Evolutionary conservation across 2,888 invertebrate species (phyloP).

Genomic region (Phaedon cochleariae): DNA sequence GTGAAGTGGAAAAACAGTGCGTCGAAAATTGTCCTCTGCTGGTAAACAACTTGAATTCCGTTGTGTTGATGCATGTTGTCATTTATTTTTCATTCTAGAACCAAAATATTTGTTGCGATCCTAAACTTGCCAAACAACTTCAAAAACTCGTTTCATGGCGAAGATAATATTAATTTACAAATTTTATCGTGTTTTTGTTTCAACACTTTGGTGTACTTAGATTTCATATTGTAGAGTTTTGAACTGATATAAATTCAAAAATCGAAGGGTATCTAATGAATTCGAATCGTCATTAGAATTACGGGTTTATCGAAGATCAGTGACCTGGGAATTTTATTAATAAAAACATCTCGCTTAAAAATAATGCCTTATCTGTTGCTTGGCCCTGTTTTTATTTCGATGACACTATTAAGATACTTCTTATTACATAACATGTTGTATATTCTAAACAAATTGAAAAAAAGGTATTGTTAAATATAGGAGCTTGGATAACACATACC

Average conservation of each 20-base stretch:
- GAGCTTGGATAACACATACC: too few relatives aligned
- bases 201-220: background rate
- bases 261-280: constrained; percentile 24
- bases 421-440: background rate
- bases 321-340: constrained; percentile 42
- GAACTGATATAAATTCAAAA: constrained; percentile 10
- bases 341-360: constrained; percentile 40
- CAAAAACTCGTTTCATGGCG: too few relatives aligned
- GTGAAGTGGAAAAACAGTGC: constrained; percentile 53
- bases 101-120: too few relatives aligned
- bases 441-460: background rate
- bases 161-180: too few relatives aligned
- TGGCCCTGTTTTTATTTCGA: constrained; percentile 24
- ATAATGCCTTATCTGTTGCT: constrained; percentile 31
- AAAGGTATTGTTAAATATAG: too few relatives aligned
- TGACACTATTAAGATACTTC: constrained; percentile 15
- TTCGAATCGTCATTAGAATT: constrained; percentile 23
- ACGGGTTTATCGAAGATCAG: constrained; percentile 33
- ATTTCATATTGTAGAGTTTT: background rate
- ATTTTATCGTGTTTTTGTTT: background rate
- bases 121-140: background rate
- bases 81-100: too few relatives aligned
- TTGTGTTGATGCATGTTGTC: too few relatives aligned
- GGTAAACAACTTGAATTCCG: too few relatives aligned
- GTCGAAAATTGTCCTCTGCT: constrained; percentile 55